Base-by-base conservation (phyloP, 2,888 invertebrate genomes). In the Prosapia bicincta region DNA sequence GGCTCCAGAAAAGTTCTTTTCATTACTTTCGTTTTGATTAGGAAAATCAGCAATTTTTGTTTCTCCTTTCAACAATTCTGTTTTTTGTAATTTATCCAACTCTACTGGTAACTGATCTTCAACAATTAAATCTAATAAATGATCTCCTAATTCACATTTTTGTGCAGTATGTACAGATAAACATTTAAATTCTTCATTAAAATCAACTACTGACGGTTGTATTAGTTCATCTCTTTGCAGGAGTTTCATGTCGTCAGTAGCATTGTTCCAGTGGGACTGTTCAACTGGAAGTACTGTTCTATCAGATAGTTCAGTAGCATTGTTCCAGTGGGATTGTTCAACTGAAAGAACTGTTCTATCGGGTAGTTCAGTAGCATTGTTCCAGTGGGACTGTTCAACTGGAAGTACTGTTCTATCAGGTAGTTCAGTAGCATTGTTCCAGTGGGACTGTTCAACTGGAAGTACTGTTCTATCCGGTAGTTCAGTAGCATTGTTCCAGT, bases 171-270 rank as follows among this genome's bases (percentile, higher is more conserved):
- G 20, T 9, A 54, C n/a, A 20, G 54, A 54, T 20, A 54, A 54
- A 20, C 54, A 20, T 20, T 5, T 54, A 54, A 54, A 54, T 20
- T 54, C 54, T 54, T 54, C 54, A 20, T 54, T 54, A 1, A 54
- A 20, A 54, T 54, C 54, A 54, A 54, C 20, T 5, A 20, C 54
- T 54, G 54, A 3, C 7, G 5, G 43, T 3, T 65, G 66, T 20
- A 76, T 74, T 25, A 77, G 77, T 54, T 20, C 54, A 20, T 54
- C 54, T 20, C n/a, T 54, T 20, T 54, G 54, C 6, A 54, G 20
- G 20, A 70, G 20, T 38, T 70, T 70, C 70, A 70, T 70, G 13
- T 70, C 70, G 38, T 70, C 70, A 0, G 70, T 70, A 23, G 38
- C 70, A 26, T 70, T 70, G 54, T 54, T 54, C 54, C 54, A 54